Base-by-base conservation (phyloP, 92 coral and sea anemone species). In the Metridium senile region DNA sequence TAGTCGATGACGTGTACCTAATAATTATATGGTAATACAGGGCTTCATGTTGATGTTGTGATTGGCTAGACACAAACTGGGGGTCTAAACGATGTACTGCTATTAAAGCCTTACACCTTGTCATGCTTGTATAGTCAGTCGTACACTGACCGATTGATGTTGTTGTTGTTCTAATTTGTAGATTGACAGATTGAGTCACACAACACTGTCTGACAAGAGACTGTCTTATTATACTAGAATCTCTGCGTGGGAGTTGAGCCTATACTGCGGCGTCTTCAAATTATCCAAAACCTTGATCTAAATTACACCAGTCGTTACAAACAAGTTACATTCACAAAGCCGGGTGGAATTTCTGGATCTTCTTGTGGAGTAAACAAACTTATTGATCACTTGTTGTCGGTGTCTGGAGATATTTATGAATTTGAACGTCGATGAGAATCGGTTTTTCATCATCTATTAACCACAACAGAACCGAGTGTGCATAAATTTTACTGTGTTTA, bases 401-500 rank as follows among this genome's bases (percentile, higher is more conserved):
- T 19, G 69, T 39, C 31, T 16, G 39, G 23, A 28, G 45, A 63
- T 28, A 59, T 59, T 59, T 59, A 7, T 4, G 21, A 30, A 21
- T 63, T 1, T 2, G 66, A 7, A 61, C 13, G 32, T 61, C 1
- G 39, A 63, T 29, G n/a, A 9, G 45, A 63, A 26, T 19, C 45
- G 3, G 3, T 2, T 8, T 2, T 17, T 63, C 69, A 11, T 63
- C 43, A n/a, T n/a, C n/a, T n/a, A n/a, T n/a, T 63, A 28, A 63
- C 45, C 45, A 28, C 69, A 63, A 63, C 45, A 63, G 69, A 59
- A 26, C 1, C 66, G 9, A 2, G 69, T 63, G 66, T 31, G 69
- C 69, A 63, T 63, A 63, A 63, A 28, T 63, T 21, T 63, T 30
- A 31, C 69, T 54, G 69, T 63, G 69, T 63, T 63, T 63, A 63